Conservation (phyloP, 2,888 invertebrate species). For the Andrena trimmerana region DNA sequence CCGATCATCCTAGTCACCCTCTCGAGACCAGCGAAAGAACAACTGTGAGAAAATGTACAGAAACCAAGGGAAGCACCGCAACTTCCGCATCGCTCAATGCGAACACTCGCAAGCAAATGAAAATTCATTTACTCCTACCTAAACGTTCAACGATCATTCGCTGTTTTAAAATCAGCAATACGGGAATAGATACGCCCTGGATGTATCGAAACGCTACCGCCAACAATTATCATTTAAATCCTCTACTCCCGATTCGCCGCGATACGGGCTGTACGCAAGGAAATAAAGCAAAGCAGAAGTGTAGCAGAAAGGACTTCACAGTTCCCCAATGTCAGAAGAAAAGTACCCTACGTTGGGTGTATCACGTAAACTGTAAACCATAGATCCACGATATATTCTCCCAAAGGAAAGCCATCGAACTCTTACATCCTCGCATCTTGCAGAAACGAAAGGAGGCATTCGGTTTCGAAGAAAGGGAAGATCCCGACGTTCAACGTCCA, state of each 20-base stretch:
- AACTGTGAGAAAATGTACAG: conserved; percentile 37
- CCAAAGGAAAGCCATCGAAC: not conserved
- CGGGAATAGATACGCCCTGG: too few relatives aligned
- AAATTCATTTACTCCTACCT: not conserved
- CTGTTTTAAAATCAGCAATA: too few relatives aligned
- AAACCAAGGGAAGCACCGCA: conserved; percentile 29
- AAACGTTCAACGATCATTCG: too few relatives aligned
- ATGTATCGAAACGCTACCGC: too few relatives aligned
- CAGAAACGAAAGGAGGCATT: not conserved
- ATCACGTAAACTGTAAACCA: not conserved
- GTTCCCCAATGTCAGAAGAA: not conserved
- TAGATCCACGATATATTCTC: not conserved
- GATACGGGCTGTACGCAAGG: too few relatives aligned
- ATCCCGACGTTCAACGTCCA: not conserved
- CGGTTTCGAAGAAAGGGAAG: not conserved
- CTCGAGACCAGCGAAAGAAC: conserved; percentile 37
- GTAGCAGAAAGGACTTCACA: not conserved
- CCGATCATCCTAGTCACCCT: conserved; percentile 59
- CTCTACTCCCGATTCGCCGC: too few relatives aligned
- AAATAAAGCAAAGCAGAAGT: not conserved
- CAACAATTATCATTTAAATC: too few relatives aligned
- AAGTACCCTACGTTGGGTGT: not conserved
- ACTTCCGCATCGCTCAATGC: conserved; percentile 38
- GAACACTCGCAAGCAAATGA: not conserved
- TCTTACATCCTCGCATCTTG: not conserved